These are phyloP conservation scores for Nannobrachium achirus DNA, from an alignment of 2,113 vertebrate genomes.

Conservation along the genomic window DNA sequence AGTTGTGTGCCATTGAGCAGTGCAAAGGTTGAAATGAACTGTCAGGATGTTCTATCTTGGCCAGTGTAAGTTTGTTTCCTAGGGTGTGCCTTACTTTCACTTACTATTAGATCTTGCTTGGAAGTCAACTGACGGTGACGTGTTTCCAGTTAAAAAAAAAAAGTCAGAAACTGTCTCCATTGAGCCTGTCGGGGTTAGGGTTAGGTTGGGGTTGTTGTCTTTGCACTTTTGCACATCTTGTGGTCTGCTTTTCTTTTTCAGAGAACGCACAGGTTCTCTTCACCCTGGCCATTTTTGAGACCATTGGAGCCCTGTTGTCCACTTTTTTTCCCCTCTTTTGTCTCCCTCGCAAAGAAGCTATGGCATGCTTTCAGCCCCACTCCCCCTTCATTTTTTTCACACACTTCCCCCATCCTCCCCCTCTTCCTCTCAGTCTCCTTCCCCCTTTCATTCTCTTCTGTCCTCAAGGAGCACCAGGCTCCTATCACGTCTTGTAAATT, in stretches of 20 bases:
- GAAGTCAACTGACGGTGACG: background rate
- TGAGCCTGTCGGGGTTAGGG: too few species aligned
- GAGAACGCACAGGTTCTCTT: too few species aligned
- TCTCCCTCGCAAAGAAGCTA: slow-evolving; percentile 42
- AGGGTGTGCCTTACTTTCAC: slow-evolving; percentile 10
- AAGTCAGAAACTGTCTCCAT: slow-evolving; percentile 1
- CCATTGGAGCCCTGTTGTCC: slow-evolving; percentile 31
- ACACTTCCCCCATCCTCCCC: slow-evolving; percentile 57
- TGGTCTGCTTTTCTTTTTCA: slow-evolving; percentile 8
- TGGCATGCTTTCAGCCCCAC: slow-evolving; percentile 53
- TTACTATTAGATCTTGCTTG: slow-evolving; percentile 9
- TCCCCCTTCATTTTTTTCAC: slow-evolving; percentile 59
- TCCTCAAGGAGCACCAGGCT: slow-evolving; percentile 25
- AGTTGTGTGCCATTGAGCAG: background rate
- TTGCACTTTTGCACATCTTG: background rate
- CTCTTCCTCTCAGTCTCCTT: slow-evolving; percentile 28
- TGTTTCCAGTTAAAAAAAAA: slow-evolving; percentile 1
- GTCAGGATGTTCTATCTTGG: background rate
- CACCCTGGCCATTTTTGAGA: slow-evolving; percentile 31
- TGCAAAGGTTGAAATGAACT: slow-evolving; percentile 22
- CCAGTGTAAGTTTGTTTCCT: slow-evolving; percentile 14
- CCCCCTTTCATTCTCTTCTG: slow-evolving; percentile 55
- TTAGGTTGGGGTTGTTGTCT: background rate
- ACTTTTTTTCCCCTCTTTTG: slow-evolving; percentile 45
- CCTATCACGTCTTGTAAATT: slow-evolving; percentile 37